Conservation (phyloP, 2,113 vertebrate genomes). For the Mugil cephalus region DNA sequence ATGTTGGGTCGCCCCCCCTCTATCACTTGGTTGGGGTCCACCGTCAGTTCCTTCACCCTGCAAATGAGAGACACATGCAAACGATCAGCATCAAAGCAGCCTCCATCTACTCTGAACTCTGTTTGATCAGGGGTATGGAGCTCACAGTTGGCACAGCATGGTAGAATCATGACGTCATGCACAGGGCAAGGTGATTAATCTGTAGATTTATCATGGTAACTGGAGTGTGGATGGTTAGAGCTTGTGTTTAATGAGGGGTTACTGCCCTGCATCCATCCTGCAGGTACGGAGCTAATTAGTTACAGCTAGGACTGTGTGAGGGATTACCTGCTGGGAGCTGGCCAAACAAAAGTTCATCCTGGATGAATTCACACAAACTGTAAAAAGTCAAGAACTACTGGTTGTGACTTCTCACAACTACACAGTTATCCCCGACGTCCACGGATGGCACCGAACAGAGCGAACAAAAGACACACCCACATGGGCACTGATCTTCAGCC, state of each 20-base stretch:
- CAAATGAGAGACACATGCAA: not conserved
- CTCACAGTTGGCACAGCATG: conserved; percentile 12
- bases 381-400: not conserved
- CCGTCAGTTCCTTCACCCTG: conserved; percentile 96
- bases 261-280: conserved; percentile 9
- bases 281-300: conserved; percentile 22
- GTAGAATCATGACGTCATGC: conserved; percentile 52
- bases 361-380: not conserved
- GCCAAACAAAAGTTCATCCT: conserved; percentile 36
- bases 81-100: not conserved
- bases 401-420: conserved; percentile 5
- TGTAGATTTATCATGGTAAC: conserved; percentile 2
- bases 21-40: conserved; percentile 89
- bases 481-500: conserved; percentile 11
- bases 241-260: conserved; percentile 34
- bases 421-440: not conserved
- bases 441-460: conserved; percentile 15
- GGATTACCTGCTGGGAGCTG: conserved; percentile 30
- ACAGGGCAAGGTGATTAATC: conserved; percentile 15
- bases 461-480: conserved; percentile 38
- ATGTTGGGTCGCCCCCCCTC: conserved; percentile 90
- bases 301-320: conserved; percentile 15
- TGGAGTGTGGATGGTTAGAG: conserved; percentile 11
- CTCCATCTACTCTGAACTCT: not conserved
- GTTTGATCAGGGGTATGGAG: not conserved